Evolutionary conservation across 2,888 invertebrate species (phyloP), one percentile per base, ranked within the genome.

Genomic region (Meganola albula): DNA sequence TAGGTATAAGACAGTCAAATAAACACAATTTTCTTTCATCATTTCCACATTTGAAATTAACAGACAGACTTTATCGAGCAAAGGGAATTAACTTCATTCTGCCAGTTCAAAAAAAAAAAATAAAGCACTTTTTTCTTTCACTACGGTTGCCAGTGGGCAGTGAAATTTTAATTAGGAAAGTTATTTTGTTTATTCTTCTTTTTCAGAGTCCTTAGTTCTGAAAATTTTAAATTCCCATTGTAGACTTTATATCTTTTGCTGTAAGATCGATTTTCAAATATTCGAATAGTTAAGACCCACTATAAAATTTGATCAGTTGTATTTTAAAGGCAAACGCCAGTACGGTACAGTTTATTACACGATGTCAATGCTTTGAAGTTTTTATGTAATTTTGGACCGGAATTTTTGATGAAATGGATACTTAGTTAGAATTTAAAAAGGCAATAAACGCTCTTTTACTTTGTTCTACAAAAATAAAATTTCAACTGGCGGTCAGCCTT

Each of bases 161-260:
- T 66, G 63, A 73, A 66, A 67, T 70, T 72, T 73, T 76, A 76
- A 76, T 74, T 75, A 74, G 67, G 49, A 66, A 75, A 74, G 69
- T 74, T 72, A 61, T 61, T 63, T 61, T 49, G 48, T 48, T 63
- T 58, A 47, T 61, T 60, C 43, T 49, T 39, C 44, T 50, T 58
- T 57, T 60, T 53, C 45, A 43, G 40, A 27, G 50, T 46, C 43
- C 50, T 51, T 55, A 40, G 38, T 20, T 40, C 26, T 31, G 7
- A 21, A n/a, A 35, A 32, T 27, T 24, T 31, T 18, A 13, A 4
- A 1, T 4, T 25, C 4, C 10, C 1, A 56, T 28, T 41, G 37
- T 32, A 2, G 43, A 50, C 48, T 27, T 41, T 53, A 35, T 12
- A 0, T 0, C 0, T 2, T 1, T 7, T 2, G 2, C 0, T 0